Base-by-base conservation (phyloP, 2,888 invertebrate genomes). In the Arge pagana region DNA sequence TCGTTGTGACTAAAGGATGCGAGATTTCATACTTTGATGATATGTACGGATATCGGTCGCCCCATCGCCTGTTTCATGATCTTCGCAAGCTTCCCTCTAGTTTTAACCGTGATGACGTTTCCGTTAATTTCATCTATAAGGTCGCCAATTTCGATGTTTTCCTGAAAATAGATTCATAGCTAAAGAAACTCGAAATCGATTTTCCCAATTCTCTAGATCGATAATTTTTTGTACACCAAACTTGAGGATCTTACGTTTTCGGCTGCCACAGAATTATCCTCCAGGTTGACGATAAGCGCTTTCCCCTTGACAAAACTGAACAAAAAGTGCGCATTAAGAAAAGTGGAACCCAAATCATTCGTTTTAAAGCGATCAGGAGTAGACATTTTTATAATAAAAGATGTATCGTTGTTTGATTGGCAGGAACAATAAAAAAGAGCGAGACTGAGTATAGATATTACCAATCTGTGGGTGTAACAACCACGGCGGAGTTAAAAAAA, bases 91-190 rank as follows among this genome's bases (percentile, higher is more conserved):
- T 78, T 79, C 4, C 82, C 81, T 59, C 79, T 79, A 15, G 74
- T 77, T 33, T 73, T 72, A 4, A 77, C 69, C 48, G 78, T 77
- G 48, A 83, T 77, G 8, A 76, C 72, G 49, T 78, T 76, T n/a
- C 81, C 83, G 68, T 84, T 85, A 61, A 87, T 75, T 61, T 83
- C 83, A 63, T 85, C 85, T 48, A 87, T 67, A 16, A 86, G 74
- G 68, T 87, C 86, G 4, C 86, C 86, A 26, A 81, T 70, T 64
- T 80, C 77, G 31, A 86, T 79, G 65, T 82, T 82, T 50, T 78
- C 79, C 85, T 85, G 66, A 55, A 48, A 54, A 64, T 64, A 49
- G 54, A 43, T 33, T 48, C 19, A 45, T 35, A 36, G 48, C 18
- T 28, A 45, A 48, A 59, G 13, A 15, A 40, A 23, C 41, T 48